These are phyloP conservation scores for Melinopterus prodromus DNA, from an alignment of 2,888 invertebrate species.

Conservation along the genomic window DNA sequence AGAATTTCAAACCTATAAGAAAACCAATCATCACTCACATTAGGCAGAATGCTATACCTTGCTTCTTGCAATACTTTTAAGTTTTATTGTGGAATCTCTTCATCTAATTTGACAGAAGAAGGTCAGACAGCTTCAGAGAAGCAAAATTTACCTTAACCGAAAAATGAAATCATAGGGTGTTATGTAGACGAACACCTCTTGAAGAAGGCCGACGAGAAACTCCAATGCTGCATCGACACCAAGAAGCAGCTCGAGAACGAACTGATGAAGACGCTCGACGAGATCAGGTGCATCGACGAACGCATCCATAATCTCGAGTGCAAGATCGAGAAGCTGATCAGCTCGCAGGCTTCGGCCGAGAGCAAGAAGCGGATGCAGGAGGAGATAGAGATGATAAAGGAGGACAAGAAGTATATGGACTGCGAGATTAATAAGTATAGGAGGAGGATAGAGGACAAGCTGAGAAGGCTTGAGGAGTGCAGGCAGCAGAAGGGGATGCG, in stretches of 20 bases:
- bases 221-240: slow-evolving; percentile 30
- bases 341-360: slow-evolving; percentile 12
- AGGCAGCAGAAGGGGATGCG: neutral
- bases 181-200: too few species aligned
- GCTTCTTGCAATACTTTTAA: too few species aligned
- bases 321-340: slow-evolving; percentile 31
- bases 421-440: slow-evolving; percentile 28
- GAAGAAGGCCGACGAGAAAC: slow-evolving; percentile 29
- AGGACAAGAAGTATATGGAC: slow-evolving; percentile 33
- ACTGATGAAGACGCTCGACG: slow-evolving; percentile 30
- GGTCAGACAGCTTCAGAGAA: too few species aligned
- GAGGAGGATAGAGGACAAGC: neutral
- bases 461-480: neutral
- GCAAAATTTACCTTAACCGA: too few species aligned
- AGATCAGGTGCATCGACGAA: slow-evolving; percentile 29
- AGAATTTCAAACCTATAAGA: too few species aligned
- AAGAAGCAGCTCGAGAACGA: slow-evolving; percentile 31
- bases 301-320: slow-evolving; percentile 30
- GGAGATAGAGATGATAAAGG: slow-evolving; percentile 28
- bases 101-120: too few species aligned
- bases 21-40: too few species aligned
- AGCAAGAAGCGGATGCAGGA: neutral
- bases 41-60: too few species aligned
- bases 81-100: too few species aligned
- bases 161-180: too few species aligned